phyloP scores from a whole-genome alignment of 2,113 vertebrate genomes.

The human (Homo sapiens) region DNA sequence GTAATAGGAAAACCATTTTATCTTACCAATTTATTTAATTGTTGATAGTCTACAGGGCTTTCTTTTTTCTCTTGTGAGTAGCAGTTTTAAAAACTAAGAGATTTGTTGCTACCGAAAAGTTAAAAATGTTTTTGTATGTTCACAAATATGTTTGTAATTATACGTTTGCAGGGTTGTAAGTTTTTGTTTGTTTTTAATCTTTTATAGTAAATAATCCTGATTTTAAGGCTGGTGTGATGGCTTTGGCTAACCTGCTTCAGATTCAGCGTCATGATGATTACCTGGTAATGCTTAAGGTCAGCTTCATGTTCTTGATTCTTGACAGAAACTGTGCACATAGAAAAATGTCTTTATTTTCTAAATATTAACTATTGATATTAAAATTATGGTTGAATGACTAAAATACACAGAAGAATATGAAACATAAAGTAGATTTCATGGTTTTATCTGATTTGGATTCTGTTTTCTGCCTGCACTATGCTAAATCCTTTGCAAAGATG shows the following conservation, averaged over 20 bases:
- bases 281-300: conserved; percentile 97
- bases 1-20: background rate
- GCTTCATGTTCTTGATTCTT: conserved; percentile 33
- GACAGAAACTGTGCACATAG: background rate
- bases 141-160: background rate
- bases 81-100: background rate
- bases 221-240: conserved; percentile 97
- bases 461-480: background rate
- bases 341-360: background rate
- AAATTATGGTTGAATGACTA: background rate
- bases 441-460: background rate
- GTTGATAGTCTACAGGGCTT: background rate
- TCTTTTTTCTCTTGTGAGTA: background rate
- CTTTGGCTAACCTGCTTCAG: conserved; percentile 95
- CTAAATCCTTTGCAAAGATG: conserved; percentile 17
- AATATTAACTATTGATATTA: background rate
- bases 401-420: background rate
- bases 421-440: background rate
- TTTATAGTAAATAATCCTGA: conserved; percentile 93
- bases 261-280: conserved; percentile 98
- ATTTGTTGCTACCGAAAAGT: background rate
- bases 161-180: background rate
- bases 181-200: conserved; percentile 46
- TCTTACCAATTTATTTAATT: background rate
- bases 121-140: background rate